Evolutionary conservation across 2,113 vertebrate species (phyloP).

Genomic region (Rhagologus leucostigma): DNA sequence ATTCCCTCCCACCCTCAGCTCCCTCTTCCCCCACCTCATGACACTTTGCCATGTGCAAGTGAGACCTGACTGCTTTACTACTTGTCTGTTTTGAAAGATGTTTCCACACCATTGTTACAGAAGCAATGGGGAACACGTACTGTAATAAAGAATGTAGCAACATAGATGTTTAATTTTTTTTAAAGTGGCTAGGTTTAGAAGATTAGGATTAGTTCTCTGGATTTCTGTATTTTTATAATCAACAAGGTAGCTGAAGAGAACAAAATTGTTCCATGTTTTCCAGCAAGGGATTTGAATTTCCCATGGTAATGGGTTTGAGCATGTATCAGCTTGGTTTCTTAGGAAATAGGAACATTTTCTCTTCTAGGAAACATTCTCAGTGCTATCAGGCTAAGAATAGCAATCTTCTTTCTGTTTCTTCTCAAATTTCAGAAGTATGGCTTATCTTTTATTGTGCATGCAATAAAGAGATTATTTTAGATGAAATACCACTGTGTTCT

Average conservation of each 20-base stretch:
- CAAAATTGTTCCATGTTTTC: background rate
- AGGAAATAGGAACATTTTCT: constrained; percentile 12
- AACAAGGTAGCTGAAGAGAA: background rate
- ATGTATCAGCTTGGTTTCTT: background rate
- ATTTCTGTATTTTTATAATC: background rate
- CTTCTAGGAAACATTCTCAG: constrained; percentile 27
- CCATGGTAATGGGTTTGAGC: background rate
- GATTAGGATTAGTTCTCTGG: background rate
- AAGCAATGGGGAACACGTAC: background rate
- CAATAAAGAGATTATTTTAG: background rate
- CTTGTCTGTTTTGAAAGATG: background rate
- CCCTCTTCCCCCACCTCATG: background rate
- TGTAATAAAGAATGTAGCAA: background rate
- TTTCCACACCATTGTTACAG: background rate
- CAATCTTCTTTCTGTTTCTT: constrained; percentile 13
- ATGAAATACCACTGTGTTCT: background rate
- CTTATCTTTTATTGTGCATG: background rate
- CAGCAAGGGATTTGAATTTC: background rate
- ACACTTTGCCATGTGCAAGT: background rate
- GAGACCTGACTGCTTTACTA: background rate
- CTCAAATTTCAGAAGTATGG: constrained; percentile 14
- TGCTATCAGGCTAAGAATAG: constrained; percentile 42
- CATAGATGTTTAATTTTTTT: background rate
- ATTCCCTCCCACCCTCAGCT: background rate
- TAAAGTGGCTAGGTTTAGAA: background rate